Evolutionary conservation across 2,888 invertebrate genomes (phyloP).

Genomic region (Pollenia griseotomentosa): DNA sequence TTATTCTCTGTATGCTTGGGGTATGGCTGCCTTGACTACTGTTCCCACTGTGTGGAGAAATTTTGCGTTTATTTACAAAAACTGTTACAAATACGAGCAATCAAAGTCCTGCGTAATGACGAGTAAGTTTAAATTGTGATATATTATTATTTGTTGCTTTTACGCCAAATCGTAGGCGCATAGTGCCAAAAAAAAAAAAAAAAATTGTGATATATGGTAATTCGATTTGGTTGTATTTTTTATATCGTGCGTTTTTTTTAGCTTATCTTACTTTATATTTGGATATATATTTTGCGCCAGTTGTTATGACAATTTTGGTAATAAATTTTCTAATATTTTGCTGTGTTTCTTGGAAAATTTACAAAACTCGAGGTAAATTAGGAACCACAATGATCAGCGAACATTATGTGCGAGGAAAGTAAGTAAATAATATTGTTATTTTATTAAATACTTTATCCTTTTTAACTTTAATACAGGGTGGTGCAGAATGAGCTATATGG

Average conservation of each 20-base stretch:
- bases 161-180: no score
- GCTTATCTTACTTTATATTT: constrained; percentile 11
- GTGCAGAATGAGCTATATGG: no score
- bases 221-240: background rate
- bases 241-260: background rate
- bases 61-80: background rate
- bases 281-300: constrained; percentile 45
- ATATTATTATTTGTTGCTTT: no score
- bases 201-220: no score
- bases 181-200: no score
- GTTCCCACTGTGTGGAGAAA: constrained; percentile 20
- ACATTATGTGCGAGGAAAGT: constrained; percentile 29
- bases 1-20: constrained; percentile 59
- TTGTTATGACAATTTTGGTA: constrained; percentile 16
- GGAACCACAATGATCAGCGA: background rate
- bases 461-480: no score
- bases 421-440: background rate
- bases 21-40: constrained; percentile 15
- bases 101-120: constrained; percentile 39
- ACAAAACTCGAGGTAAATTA: constrained; percentile 16
- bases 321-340: constrained; percentile 50
- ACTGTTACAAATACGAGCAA: constrained; percentile 16
- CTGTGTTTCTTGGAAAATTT: constrained; percentile 30
- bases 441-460: no score
- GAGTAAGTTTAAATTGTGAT: background rate